A percentile compares a stretch with the other conserved stretches of the same genome.
phyloP scores from a whole-genome alignment of 2,113 vertebrate species.

The Atractosteus spatula region DNA sequence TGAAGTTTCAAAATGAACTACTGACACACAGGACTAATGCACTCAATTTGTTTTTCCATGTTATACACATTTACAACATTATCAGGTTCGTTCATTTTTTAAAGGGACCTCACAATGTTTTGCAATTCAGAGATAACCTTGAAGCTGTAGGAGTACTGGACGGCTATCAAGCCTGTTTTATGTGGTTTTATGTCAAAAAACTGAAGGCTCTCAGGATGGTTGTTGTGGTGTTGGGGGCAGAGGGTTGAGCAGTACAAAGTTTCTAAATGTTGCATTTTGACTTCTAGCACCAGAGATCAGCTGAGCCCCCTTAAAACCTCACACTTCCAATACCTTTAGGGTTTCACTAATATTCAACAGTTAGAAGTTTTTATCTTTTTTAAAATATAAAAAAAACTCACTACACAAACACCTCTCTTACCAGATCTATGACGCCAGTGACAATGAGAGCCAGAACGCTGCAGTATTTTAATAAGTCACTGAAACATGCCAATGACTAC shows the following conservation, averaged over 20 bases:
- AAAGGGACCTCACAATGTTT: not conserved
- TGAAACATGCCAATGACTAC: too few species aligned
- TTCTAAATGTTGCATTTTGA: not conserved
- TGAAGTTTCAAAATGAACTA: slow-evolving; percentile 21
- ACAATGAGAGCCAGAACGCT: too few species aligned
- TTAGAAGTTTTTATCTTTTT: too few species aligned
- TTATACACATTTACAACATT: slow-evolving; percentile 25
- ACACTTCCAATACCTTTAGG: too few species aligned
- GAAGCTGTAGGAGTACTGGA: not conserved
- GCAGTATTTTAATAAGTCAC: too few species aligned
- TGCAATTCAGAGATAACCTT: too few species aligned
- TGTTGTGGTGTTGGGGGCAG: not conserved
- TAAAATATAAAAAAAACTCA: too few species aligned
- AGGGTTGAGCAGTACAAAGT: not conserved
- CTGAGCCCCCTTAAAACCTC: too few species aligned
- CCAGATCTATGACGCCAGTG: too few species aligned
- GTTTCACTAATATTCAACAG: too few species aligned
- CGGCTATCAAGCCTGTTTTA: not conserved
- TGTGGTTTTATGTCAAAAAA: too few species aligned
- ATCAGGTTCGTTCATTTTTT: slow-evolving; percentile 12
- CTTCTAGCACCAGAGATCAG: slow-evolving; percentile 5
- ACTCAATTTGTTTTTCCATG: not conserved
- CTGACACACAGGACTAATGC: slow-evolving; percentile 17
- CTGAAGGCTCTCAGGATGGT: not conserved
- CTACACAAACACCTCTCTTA: too few species aligned